Conservation (phyloP, 2,888 invertebrate genomes). For the Cryptus viduatorius region DNA sequence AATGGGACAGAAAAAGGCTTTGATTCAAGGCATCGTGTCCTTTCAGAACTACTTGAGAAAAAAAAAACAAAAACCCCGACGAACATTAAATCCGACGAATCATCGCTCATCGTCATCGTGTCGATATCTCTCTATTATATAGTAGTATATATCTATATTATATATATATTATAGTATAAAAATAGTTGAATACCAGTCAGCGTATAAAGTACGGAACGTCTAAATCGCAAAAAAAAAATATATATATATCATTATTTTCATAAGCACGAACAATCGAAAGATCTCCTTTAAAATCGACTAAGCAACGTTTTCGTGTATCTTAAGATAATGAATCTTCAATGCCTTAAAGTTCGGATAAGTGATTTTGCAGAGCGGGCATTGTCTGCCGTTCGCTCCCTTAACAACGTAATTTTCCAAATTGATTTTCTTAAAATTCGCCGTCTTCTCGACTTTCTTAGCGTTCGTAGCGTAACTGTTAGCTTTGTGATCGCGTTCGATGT, state of each 20-base stretch:
- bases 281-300: not conserved
- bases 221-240: slow-evolving; percentile 18
- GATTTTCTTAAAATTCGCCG: slow-evolving; percentile 76
- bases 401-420: slow-evolving; percentile 78
- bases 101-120: not conserved
- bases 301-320: slow-evolving; percentile 77
- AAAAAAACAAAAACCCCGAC: not conserved
- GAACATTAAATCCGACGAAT: not conserved
- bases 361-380: slow-evolving; percentile 80
- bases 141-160: not conserved
- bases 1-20: not conserved
- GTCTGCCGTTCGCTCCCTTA: slow-evolving; percentile 75
- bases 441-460: slow-evolving; percentile 62
- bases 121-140: not conserved
- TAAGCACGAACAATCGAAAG: not conserved
- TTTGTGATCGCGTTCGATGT: slow-evolving; percentile 86
- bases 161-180: slow-evolving; percentile 22
- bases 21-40: not conserved
- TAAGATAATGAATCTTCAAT: slow-evolving; percentile 82
- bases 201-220: not conserved
- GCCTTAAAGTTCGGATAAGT: slow-evolving; percentile 82
- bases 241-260: too few species aligned
- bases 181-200: slow-evolving; percentile 12
- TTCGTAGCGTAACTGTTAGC: slow-evolving; percentile 64
- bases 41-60: not conserved